Conservation (phyloP, 2,797 vertebrate species). For the Halcyon smyrnensis region DNA sequence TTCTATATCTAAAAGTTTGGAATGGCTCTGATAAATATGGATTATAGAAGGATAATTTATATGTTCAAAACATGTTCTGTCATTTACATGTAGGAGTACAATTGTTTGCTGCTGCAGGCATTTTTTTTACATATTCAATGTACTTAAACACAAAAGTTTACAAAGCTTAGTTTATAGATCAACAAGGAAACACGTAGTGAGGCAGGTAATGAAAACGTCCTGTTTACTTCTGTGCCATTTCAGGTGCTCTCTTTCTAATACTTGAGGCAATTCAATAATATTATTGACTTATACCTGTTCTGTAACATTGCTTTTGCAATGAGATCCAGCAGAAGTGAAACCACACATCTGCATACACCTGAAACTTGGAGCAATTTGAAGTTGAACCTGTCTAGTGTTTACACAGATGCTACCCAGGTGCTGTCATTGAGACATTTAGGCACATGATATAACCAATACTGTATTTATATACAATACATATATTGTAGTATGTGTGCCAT, state of each 20-base stretch:
- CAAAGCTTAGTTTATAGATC: neutral
- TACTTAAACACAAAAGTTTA: slow-evolving; percentile 10
- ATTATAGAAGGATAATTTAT: slow-evolving; percentile 57
- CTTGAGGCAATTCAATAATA: neutral
- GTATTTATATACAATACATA: fast-evolving
- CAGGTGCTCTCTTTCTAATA: slow-evolving; percentile 7
- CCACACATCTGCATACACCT: neutral
- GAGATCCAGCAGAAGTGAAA: neutral
- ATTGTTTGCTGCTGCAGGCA: neutral
- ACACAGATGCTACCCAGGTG: neutral
- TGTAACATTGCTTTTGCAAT: neutral
- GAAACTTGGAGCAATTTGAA: neutral
- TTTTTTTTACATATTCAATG: neutral
- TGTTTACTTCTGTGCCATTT: neutral
- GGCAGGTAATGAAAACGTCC: slow-evolving; percentile 10
- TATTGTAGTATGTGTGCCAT: neutral
- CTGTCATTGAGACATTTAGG: neutral
- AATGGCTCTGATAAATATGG: slow-evolving; percentile 33
- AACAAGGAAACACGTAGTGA: neutral
- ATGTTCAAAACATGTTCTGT: slow-evolving; percentile 24
- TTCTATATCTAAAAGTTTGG: slow-evolving; percentile 14
- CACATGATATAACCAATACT: neutral
- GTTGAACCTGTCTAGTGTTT: neutral
- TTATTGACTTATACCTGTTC: slow-evolving; percentile 43
- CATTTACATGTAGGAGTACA: neutral